phyloP scores from a whole-genome alignment of 2,888 invertebrate genomes.

The Eupeodes luniger region DNA sequence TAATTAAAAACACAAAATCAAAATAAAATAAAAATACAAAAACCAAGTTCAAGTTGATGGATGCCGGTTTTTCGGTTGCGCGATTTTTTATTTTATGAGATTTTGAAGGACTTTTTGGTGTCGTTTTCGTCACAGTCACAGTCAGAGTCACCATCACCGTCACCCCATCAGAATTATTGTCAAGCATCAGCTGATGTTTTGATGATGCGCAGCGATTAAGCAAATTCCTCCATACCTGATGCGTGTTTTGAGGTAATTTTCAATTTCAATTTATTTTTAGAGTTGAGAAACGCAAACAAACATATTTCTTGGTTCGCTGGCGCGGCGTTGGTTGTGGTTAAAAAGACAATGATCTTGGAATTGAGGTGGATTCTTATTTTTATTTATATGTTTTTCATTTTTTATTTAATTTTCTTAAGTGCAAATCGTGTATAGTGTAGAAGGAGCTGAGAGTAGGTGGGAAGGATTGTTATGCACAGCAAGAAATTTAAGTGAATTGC shows the following conservation, averaged over 20 bases:
- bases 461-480: background rate
- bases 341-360: conserved; percentile 26
- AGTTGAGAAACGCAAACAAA: background rate
- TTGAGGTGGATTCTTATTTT: conserved; percentile 6
- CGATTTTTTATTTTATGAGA: background rate
- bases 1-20: conserved; percentile 9
- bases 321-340: background rate
- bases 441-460: background rate
- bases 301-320: background rate
- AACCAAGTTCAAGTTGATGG: conserved; percentile 32
- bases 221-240: conserved; percentile 11
- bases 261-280: conserved; percentile 24
- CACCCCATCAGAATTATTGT: background rate
- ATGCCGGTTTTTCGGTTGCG: conserved; percentile 6
- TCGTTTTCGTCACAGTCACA: background rate
- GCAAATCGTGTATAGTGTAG: background rate
- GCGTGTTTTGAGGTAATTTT: conserved; percentile 41
- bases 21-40: background rate
- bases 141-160: background rate
- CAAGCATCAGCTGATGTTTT: conserved; percentile 13
- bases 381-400: background rate
- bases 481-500: background rate
- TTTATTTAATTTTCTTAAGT: conserved; percentile 30
- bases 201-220: conserved; percentile 8
- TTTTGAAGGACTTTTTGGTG: conserved; percentile 6